Evolutionary conservation across 2,888 invertebrate genomes (phyloP).

Genomic region (Choristoneura rosaceana): DNA sequence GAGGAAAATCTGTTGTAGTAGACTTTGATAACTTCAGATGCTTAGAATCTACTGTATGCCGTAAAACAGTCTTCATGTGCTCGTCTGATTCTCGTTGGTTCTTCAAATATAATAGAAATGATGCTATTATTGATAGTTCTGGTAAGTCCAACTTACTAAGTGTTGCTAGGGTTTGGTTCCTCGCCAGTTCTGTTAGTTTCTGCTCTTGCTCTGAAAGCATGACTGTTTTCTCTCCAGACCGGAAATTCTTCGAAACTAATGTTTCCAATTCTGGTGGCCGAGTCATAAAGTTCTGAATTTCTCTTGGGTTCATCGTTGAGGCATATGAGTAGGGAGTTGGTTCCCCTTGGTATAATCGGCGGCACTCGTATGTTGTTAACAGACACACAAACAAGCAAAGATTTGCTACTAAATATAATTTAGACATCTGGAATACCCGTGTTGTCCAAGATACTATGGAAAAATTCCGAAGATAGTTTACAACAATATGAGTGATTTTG

Average conservation of each 20-base stretch:
- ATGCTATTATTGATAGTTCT: not conserved
- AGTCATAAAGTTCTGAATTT: not conserved
- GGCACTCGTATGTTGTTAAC: not conserved
- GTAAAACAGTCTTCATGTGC: not conserved
- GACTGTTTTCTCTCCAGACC: not conserved
- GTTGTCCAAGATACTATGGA: not conserved
- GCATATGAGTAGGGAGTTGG: too few species aligned
- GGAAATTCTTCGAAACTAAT: not conserved
- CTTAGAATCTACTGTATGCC: not conserved
- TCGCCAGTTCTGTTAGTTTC: not conserved
- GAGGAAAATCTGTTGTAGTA: constrained; percentile 2
- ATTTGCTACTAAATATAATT: not conserved
- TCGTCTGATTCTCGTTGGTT: not conserved
- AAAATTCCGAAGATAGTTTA: not conserved
- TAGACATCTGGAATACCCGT: not conserved
- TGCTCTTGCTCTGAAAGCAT: not conserved
- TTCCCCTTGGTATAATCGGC: not conserved
- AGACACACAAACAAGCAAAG: not conserved
- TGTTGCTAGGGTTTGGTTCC: not conserved
- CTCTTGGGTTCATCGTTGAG: not conserved
- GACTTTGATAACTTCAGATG: not conserved
- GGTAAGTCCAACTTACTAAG: not conserved
- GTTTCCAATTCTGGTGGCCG: not conserved
- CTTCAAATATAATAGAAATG: not conserved
- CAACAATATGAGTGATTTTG: not conserved